A percentile compares a stretch with the other conserved stretches of the same genome.
Conservation (phyloP, 2,888 invertebrate species). For the Tetrapedia diversipes region DNA sequence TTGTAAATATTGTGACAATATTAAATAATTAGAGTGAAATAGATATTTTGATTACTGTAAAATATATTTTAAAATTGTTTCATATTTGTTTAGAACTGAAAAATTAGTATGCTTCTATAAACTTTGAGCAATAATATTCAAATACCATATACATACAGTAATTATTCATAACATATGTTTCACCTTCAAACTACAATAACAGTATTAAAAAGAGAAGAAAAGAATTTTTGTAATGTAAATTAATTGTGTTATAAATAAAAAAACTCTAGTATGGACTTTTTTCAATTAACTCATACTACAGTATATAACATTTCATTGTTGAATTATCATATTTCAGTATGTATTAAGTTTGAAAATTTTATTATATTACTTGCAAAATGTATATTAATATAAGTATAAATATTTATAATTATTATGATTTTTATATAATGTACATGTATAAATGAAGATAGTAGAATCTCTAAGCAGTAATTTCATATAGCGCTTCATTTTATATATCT, state of each 20-base stretch:
- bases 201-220: conserved; percentile 45
- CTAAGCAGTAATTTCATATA: conserved; percentile 15
- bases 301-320: conserved; percentile 20
- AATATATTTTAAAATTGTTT: conserved; percentile 30
- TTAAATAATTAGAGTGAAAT: conserved; percentile 41
- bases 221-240: conserved; percentile 48
- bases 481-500: conserved; percentile 17
- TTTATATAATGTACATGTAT: conserved; percentile 30
- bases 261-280: conserved; percentile 29
- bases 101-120: conserved; percentile 6
- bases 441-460: conserved; percentile 38
- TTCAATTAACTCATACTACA: conserved; percentile 24
- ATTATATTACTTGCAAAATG: conserved; percentile 35
- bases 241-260: conserved; percentile 42
- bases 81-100: conserved; percentile 16
- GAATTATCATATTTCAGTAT: conserved; percentile 19
- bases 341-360: conserved; percentile 33
- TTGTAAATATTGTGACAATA: conserved; percentile 57
- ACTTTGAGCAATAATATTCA: conserved; percentile 11
- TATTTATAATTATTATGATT: conserved; percentile 22
- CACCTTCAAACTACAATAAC: conserved; percentile 28
- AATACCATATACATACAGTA: conserved; percentile 4
- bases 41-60: conserved; percentile 23
- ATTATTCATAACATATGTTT: conserved; percentile 19
- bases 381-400: conserved; percentile 40